Conservation (phyloP, 2,888 invertebrate genomes). For the Melangyna quadrimaculata region DNA sequence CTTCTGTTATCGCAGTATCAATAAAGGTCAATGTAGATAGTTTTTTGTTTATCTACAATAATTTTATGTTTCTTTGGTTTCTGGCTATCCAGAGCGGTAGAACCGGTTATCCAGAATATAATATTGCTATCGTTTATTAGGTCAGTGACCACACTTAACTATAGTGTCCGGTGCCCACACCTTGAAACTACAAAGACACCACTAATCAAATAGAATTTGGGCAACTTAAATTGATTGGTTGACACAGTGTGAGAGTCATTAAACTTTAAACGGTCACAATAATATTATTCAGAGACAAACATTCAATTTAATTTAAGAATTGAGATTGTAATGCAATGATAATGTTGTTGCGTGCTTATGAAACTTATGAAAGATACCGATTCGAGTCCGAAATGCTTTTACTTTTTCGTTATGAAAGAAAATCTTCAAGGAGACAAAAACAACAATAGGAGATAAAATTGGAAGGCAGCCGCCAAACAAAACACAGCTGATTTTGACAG, state of each 20-base stretch:
- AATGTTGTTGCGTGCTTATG: neutral
- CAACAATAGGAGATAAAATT: neutral
- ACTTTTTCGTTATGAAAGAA: neutral
- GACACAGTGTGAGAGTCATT: neutral
- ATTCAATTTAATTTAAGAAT: neutral
- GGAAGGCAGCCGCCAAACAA: neutral
- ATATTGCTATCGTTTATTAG: conserved; percentile 9
- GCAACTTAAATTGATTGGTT: neutral
- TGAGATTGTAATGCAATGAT: neutral
- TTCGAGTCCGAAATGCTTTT: neutral
- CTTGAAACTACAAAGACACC: conserved; percentile 15
- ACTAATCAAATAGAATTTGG: neutral
- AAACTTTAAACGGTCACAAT: conserved; percentile 2
- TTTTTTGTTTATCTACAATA: neutral
- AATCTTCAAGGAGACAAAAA: neutral
- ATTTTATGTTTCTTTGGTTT: conserved; percentile 6
- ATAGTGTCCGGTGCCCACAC: conserved; percentile 1
- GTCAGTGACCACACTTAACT: conserved; percentile 51
- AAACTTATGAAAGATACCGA: neutral
- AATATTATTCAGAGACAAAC: neutral
- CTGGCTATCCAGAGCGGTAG: neutral
- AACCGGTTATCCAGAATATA: conserved; percentile 23
- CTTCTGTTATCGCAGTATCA: neutral
- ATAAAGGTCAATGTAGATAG: conserved; percentile 5
- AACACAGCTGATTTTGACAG: conserved; percentile 30